Evolutionary conservation across 1,140 invertebrate species (phyloP).

Genomic region (Drosophila melanogaster): DNA sequence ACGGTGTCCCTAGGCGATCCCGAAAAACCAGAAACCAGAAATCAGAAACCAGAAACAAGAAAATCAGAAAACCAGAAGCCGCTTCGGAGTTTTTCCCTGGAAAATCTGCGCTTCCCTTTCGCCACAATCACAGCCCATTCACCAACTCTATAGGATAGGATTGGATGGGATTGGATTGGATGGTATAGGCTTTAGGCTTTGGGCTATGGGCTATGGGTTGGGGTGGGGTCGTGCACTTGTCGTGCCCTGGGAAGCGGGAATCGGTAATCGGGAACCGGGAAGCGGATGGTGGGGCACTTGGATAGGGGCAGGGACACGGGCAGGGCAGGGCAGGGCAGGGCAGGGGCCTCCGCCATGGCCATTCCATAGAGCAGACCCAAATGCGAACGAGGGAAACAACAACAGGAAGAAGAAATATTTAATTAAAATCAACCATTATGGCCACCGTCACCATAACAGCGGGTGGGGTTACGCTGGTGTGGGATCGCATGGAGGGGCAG

Average conservation of each 20-base stretch:
- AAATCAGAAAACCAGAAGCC: conserved; percentile 6
- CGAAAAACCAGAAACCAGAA: conserved; percentile 14
- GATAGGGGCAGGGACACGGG: conserved; percentile 2
- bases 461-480: conserved; percentile 27
- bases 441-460: conserved; percentile 68
- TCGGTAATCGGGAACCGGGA: background rate
- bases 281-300: background rate
- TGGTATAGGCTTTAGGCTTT: background rate
- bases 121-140: conserved; percentile 27
- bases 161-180: background rate
- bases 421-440: conserved; percentile 82
- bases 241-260: conserved; percentile 21
- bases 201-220: background rate
- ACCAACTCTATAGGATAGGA: background rate
- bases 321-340: background rate
- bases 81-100: conserved; percentile 22
- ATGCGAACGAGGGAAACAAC: conserved; percentile 67
- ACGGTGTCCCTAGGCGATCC: conserved; percentile 4
- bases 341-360: conserved; percentile 6
- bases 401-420: conserved; percentile 83
- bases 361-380: conserved; percentile 34
- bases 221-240: conserved; percentile 28
- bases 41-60: background rate
- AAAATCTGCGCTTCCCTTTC: conserved; percentile 14
- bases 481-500: background rate